Conservation (phyloP, 2,797 vertebrate genomes). For the Ciconia nigra region DNA sequence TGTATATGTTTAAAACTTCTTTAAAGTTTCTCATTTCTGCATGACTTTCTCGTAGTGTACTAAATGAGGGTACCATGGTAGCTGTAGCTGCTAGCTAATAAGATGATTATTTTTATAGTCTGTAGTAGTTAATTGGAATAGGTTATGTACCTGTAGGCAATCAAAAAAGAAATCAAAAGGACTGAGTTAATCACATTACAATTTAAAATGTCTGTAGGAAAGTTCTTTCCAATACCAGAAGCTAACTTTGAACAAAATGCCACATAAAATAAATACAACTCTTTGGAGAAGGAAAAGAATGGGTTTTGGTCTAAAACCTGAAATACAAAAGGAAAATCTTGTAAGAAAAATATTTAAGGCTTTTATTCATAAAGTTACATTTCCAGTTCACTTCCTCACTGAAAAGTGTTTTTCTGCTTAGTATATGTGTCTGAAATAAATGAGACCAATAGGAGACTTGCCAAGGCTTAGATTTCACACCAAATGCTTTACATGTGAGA, state of each 20-base stretch:
- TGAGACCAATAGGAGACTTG: background rate
- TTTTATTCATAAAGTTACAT: background rate
- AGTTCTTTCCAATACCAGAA: background rate
- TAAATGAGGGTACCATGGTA: background rate
- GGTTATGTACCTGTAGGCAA: background rate
- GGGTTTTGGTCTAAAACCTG: background rate
- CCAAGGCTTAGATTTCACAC: background rate
- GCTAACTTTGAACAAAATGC: background rate
- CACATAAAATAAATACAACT: background rate
- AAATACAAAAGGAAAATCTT: background rate
- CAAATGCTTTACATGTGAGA: background rate
- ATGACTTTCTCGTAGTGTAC: background rate
- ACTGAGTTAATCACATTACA: background rate
- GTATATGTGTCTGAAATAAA: background rate
- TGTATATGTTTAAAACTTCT: background rate
- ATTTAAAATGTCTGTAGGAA: background rate
- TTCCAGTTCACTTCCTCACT: background rate
- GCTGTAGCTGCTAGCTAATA: background rate
- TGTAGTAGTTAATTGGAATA: conserved; percentile 39
- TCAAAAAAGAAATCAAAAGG: conserved; percentile 27
- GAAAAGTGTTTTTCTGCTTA: background rate
- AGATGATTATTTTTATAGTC: conserved; percentile 34
- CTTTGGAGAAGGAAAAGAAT: background rate
- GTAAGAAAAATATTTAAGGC: background rate
- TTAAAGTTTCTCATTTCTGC: background rate